Evolutionary conservation across 2,113 vertebrate genomes (phyloP).

Genomic region (Phyllostomus discolor): DNA sequence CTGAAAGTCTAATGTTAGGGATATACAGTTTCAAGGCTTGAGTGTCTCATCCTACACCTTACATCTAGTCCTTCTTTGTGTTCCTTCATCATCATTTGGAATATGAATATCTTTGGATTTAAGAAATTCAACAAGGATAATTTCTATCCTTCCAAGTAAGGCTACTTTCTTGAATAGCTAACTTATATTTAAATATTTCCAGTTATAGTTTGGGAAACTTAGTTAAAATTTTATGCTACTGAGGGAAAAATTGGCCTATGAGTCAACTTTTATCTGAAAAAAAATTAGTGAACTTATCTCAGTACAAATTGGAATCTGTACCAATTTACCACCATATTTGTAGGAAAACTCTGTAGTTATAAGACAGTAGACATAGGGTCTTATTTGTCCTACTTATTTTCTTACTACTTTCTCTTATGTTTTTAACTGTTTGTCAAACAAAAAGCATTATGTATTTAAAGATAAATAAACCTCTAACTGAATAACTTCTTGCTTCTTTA

Average conservation of each 20-base stretch:
- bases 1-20: not conserved
- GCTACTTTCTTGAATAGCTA: not conserved
- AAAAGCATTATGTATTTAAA: not conserved
- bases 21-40: not conserved
- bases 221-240: not conserved
- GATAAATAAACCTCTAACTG: not conserved
- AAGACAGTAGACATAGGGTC: not conserved
- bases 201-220: not conserved
- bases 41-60: not conserved
- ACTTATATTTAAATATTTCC: not conserved
- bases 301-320: not conserved
- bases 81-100: not conserved
- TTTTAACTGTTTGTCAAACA: not conserved
- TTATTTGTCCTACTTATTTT: not conserved
- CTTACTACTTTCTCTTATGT: not conserved
- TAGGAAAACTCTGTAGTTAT: not conserved
- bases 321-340: not conserved
- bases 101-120: not conserved
- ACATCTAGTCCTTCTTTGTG: not conserved
- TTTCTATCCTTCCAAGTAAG: not conserved
- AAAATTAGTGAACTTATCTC: not conserved
- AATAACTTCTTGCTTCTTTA: not conserved
- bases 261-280: not conserved
- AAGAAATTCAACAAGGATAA: not conserved
- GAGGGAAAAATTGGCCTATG: not conserved